Base-by-base conservation (phyloP, 2,797 vertebrate genomes). In the Taenioides sp. region DNA sequence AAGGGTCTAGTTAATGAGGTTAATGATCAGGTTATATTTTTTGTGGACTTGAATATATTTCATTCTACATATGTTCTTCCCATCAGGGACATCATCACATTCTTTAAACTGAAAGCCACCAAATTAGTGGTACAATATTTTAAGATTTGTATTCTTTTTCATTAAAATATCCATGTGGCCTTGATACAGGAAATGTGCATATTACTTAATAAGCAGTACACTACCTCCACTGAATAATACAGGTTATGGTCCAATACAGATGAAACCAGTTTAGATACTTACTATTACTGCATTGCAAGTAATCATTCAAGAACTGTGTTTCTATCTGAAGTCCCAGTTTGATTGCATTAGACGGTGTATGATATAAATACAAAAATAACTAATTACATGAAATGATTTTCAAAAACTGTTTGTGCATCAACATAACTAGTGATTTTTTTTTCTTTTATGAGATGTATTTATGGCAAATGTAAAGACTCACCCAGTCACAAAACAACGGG, bases 61-160 rank as follows among this genome's bases (percentile, higher is more conserved):
- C 12, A 14, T 43, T 14, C 40, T 14, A 0, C 12, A 10, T 40
- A 10, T 40, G 37, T 43, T 43, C 40, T 43, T 43, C 40, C 40
- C 2, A 14, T 43, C 40, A 43, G 40, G 11, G 12, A 14, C 12
- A 14, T 43, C 40, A 43, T 43, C 0, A 40, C 2, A 11, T 43
- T 43, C 12, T 17, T 16, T 47, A 47, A 47, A 16, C 14, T 47
- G 43, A 47, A 47, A 16, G 40, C 40, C 37, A 43, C 40, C 40
- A 43, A 1, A 47, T 47, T 47, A 16, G 43, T 47, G 43, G 43
- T 17, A 47, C 12, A 47, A 3, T 16, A 47, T 47, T 4, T 47
- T 47, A 47, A 16, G 14, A 16, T 47, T 17, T 47, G 3, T 47
- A 47, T 47, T 47, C 1, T 71, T 77, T 75, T 72, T 11, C 59